Percentiles rank a stretch among this genome's conserved stretches.
Evolutionary conservation across 2,797 vertebrate genomes (phyloP).

Genomic region (Meda fulgida): DNA sequence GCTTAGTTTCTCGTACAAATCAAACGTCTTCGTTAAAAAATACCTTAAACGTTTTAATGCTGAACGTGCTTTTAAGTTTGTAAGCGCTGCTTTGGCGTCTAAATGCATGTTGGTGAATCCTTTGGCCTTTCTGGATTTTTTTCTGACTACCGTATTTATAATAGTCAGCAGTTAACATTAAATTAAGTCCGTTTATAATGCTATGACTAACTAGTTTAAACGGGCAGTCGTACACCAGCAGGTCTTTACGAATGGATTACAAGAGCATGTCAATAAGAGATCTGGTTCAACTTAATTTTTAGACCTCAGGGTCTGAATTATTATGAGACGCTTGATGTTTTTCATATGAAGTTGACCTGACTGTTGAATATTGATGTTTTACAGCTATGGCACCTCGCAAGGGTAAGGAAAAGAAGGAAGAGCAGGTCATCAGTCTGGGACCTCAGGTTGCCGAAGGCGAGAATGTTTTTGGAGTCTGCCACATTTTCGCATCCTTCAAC

Average conservation of each 20-base stretch:
- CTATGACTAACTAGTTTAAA: not conserved
- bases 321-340: too few relatives aligned
- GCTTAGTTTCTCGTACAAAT: not conserved
- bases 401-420: constrained; percentile 99
- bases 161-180: not conserved
- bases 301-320: not conserved
- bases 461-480: constrained; percentile 95
- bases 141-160: too few relatives aligned
- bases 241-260: not conserved
- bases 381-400: constrained; percentile 96
- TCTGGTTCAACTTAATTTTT: not conserved
- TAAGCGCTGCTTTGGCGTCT: too few relatives aligned
- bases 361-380: not conserved
- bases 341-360: not conserved
- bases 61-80: not conserved
- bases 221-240: too few relatives aligned
- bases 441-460: constrained; percentile 97
- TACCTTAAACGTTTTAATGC: too few relatives aligned
- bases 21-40: too few relatives aligned
- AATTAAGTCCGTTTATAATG: too few relatives aligned
- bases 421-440: constrained; percentile 96
- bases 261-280: not conserved
- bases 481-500: constrained; percentile 98
- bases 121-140: too few relatives aligned
- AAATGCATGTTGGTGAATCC: too few relatives aligned